Percentiles rank a stretch among this genome's conserved stretches.
phyloP scores from a whole-genome alignment of 2,797 vertebrate species.

The Gambelia wislizenii region DNA sequence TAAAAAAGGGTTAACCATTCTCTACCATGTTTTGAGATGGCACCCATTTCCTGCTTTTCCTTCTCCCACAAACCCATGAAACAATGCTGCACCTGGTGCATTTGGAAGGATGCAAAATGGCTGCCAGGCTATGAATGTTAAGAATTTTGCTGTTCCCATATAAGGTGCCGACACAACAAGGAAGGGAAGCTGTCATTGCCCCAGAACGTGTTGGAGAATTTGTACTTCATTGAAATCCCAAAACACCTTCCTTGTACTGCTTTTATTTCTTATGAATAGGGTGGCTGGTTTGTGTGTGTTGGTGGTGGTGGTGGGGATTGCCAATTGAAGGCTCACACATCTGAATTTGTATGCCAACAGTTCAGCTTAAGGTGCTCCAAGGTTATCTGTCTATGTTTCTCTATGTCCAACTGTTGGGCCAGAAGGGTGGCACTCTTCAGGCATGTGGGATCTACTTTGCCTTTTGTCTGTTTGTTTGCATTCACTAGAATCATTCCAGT shows the following conservation, averaged over 20 bases:
- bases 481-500: background rate
- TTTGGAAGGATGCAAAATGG: background rate
- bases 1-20: background rate
- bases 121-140: background rate
- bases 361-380: background rate
- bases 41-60: too few species aligned
- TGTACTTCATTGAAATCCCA: background rate
- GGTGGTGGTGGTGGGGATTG: background rate
- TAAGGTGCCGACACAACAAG: background rate
- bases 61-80: background rate
- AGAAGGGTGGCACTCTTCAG: background rate
- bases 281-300: too few species aligned
- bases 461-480: background rate
- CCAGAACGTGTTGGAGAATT: background rate
- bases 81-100: background rate
- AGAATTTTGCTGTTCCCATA: too few species aligned
- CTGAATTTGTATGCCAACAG: background rate
- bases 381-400: background rate
- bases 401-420: background rate
- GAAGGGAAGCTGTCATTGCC: background rate
- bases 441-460: background rate
- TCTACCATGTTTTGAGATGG: background rate
- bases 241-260: background rate
- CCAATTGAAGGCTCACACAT: background rate
- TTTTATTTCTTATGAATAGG: background rate